phyloP scores from a whole-genome alignment of 2,888 invertebrate genomes.

The Heteropelma amictum region DNA sequence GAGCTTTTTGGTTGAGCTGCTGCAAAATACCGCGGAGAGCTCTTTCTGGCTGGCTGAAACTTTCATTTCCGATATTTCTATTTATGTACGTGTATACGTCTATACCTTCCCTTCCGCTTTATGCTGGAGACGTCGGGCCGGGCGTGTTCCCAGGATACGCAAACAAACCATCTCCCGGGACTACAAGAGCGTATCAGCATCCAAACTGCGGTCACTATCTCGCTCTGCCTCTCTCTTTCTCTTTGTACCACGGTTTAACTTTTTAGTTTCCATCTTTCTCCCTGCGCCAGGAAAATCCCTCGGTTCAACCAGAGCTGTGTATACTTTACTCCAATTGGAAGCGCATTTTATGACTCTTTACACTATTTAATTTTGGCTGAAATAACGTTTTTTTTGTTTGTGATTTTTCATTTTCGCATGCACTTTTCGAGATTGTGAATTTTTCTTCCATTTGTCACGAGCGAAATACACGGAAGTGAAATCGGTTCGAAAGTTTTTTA shows the following conservation, averaged over 20 bases:
- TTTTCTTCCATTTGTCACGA: too few relatives aligned
- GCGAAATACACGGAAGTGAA: too few relatives aligned
- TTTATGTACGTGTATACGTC: not conserved
- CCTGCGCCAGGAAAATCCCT: not conserved
- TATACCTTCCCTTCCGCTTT: constrained; percentile 3
- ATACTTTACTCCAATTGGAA: too few relatives aligned
- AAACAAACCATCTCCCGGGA: too few relatives aligned
- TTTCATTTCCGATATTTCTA: constrained; percentile 33
- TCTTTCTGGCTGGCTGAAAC: constrained; percentile 27
- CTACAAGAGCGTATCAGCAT: constrained; percentile 44
- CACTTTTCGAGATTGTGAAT: too few relatives aligned
- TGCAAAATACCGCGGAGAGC: constrained; percentile 5
- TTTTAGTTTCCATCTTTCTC: not conserved
- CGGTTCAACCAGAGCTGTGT: not conserved
- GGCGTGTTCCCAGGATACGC: too few relatives aligned
- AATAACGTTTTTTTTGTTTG: too few relatives aligned
- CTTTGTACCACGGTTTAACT: too few relatives aligned
- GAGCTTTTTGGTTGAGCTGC: not conserved
- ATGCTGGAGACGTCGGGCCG: not conserved
- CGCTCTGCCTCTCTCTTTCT: not conserved
- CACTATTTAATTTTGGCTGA: too few relatives aligned
- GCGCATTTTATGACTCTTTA: too few relatives aligned
- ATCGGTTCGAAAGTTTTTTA: too few relatives aligned
- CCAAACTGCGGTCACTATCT: constrained; percentile 7
- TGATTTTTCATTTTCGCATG: too few relatives aligned